These are phyloP conservation scores for Globicephala melas DNA, from an alignment of 2,113 vertebrate species.

Conservation along the genomic window DNA sequence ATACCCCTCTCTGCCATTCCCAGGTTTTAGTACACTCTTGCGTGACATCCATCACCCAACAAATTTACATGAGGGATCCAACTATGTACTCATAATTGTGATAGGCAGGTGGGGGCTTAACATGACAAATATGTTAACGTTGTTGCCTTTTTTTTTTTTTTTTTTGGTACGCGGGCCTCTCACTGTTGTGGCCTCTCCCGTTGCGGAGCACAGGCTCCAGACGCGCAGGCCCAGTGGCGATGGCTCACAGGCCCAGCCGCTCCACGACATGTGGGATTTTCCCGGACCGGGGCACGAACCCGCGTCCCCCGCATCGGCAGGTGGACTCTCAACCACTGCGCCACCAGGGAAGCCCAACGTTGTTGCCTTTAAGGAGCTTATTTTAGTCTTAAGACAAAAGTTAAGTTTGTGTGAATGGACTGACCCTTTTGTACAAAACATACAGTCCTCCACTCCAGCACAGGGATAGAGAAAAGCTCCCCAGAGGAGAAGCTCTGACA, in stretches of 20 bases:
- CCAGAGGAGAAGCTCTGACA: neutral
- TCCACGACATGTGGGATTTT: too few species aligned
- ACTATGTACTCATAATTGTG: neutral
- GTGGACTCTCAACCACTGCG: too few species aligned
- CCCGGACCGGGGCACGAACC: too few species aligned
- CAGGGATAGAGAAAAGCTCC: neutral
- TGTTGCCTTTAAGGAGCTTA: neutral
- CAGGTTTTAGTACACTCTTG: neutral
- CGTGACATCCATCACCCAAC: neutral
- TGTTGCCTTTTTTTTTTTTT: neutral
- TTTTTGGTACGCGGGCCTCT: too few species aligned
- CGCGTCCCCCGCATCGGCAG: too few species aligned
- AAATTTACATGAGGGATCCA: neutral
- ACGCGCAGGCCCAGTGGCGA: too few species aligned
- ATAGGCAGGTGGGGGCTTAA: neutral
- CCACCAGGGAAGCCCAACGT: too few species aligned
- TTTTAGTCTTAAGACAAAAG: neutral
- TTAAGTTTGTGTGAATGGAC: neutral
- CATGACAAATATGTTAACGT: neutral
- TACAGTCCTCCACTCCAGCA: neutral
- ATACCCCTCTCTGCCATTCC: neutral
- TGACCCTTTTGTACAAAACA: neutral
- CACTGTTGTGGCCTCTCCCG: too few species aligned
- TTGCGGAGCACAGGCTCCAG: too few species aligned
- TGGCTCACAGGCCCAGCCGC: too few species aligned